Percentiles rank a stretch among this genome's conserved stretches.
These are phyloP conservation scores for Blennius ocellaris DNA, from an alignment of 2,113 vertebrate genomes.

Conservation along the genomic window DNA sequence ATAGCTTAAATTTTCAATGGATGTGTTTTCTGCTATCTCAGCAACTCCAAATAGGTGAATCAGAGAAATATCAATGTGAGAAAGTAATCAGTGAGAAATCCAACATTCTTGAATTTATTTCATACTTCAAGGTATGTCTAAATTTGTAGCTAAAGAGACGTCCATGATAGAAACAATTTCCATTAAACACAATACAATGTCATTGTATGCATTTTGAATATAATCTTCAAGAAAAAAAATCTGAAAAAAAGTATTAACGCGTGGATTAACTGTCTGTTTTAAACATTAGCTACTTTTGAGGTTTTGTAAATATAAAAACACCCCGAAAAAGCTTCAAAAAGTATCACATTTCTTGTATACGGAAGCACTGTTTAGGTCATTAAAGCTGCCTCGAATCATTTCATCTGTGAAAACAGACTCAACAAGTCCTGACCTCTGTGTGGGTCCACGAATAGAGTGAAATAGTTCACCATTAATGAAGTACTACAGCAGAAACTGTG, in stretches of 20 bases:
- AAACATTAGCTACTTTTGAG: neutral
- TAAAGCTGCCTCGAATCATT: conserved; percentile 19
- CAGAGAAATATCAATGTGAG: no score
- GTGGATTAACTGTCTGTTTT: neutral
- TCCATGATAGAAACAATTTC: neutral
- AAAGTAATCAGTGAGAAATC: no score
- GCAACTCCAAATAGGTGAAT: no score
- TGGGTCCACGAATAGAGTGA: conserved; percentile 7
- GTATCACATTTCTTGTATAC: neutral
- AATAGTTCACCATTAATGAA: conserved; percentile 4
- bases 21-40: no score
- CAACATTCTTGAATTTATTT: no score
- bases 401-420: conserved; percentile 12
- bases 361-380: conserved; percentile 17
- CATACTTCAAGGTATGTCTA: no score
- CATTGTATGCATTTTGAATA: conserved; percentile 1
- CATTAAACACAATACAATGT: neutral
- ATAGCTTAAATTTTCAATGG: no score
- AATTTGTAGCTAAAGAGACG: no score
- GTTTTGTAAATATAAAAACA: neutral
- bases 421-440: conserved; percentile 6
- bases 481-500: conserved; percentile 1
- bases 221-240: neutral
- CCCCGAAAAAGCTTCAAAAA: conserved; percentile 6
- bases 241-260: neutral